Conservation (phyloP, 35 echinoderm and acorn worm species). For the Holothuria glaberrima region DNA sequence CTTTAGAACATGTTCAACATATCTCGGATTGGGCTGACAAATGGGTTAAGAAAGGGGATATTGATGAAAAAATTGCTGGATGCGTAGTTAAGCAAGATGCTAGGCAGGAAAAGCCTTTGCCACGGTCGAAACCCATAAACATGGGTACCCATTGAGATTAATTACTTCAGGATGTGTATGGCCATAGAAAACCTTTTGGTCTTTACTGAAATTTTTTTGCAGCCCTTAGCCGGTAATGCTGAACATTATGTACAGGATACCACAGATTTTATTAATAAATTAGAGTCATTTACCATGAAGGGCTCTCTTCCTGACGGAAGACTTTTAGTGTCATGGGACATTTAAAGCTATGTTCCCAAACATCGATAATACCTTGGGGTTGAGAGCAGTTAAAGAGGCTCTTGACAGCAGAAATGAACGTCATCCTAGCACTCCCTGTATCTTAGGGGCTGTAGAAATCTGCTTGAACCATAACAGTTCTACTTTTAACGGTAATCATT, state of each 20-base stretch:
- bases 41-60: too few relatives aligned
- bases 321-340: conserved; percentile 25
- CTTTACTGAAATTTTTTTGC: too few relatives aligned
- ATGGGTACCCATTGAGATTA: too few relatives aligned
- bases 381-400: too few relatives aligned
- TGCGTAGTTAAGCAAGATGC: background rate
- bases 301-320: background rate
- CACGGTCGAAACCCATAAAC: background rate
- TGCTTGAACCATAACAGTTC: background rate
- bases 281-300: background rate
- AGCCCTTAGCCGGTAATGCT: background rate
- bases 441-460: background rate
- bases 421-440: too few relatives aligned
- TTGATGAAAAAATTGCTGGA: background rate
- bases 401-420: too few relatives aligned
- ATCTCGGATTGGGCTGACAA: too few relatives aligned
- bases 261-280: too few relatives aligned
- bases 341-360: conserved; percentile 13
- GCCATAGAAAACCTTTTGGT: background rate
- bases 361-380: too few relatives aligned
- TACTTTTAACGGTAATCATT: too few relatives aligned
- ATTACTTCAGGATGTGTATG: background rate
- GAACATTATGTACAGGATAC: too few relatives aligned
- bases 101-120: background rate
- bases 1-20: background rate